phyloP scores from a whole-genome alignment of 2,888 invertebrate genomes.

The Epinotia nisella region DNA sequence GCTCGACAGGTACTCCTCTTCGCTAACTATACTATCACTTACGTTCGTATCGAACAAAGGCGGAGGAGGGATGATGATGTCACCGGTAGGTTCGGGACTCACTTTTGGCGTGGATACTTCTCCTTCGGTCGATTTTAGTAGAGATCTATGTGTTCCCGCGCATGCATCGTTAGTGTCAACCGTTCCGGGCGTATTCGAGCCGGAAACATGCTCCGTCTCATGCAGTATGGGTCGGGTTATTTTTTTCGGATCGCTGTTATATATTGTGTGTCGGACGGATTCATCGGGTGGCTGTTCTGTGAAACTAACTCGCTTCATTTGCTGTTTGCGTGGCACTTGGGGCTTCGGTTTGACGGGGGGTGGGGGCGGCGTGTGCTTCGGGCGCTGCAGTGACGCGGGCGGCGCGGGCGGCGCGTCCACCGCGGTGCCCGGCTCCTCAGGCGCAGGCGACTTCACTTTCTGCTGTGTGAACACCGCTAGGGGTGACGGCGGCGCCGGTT shows the following conservation, averaged over 20 bases:
- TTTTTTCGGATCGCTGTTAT: constrained; percentile 61
- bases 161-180: constrained; percentile 81
- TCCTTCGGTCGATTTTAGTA: constrained; percentile 74
- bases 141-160: constrained; percentile 66
- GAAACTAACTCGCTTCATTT: constrained; percentile 83
- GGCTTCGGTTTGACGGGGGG: constrained; percentile 74
- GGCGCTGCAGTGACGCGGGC: constrained; percentile 52
- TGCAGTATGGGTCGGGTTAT: constrained; percentile 61
- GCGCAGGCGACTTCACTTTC: constrained; percentile 62
- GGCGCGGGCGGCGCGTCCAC: constrained; percentile 54
- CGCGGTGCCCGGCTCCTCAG: constrained; percentile 57
- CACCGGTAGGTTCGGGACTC: constrained; percentile 72
- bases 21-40: constrained; percentile 68
- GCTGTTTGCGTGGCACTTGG: constrained; percentile 80
- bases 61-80: constrained; percentile 81
- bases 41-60: constrained; percentile 78
- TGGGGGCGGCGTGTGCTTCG: constrained; percentile 64
- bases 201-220: constrained; percentile 66
- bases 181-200: constrained; percentile 54
- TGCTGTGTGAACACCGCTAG: constrained; percentile 73
- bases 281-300: constrained; percentile 67
- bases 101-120: constrained; percentile 66
- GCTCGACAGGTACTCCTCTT: constrained; percentile 60
- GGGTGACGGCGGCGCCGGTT: constrained; percentile 72
- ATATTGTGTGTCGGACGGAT: constrained; percentile 56